Base-by-base conservation (phyloP, 35 echinoderm and acorn worm genomes). In the Lytechinus variegatus region DNA sequence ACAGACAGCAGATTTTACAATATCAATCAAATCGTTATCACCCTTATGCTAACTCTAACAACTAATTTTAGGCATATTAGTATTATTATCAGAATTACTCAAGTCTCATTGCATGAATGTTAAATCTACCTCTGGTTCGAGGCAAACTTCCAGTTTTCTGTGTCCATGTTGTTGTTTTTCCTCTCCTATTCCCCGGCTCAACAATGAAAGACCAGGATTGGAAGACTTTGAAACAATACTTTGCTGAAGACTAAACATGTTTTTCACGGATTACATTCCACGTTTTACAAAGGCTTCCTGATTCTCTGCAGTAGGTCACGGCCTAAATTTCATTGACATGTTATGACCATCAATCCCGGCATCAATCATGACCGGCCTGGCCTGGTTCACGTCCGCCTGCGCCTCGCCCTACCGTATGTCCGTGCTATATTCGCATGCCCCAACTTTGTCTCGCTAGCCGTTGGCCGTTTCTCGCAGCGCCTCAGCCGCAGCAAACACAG, bases 111-210 rank as follows among this genome's bases (percentile, higher is more conserved):
- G 1, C 56, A 13, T 58, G 8, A 89, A 4, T n/a, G n/a, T 94
- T 86, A 54, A 14, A 33, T 71, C 10, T 97, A 98, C 97, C 97
- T 97, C 96, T 24, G 97, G 96, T 96, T 98, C 97, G 3, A 98
- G 91, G 79, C 94, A 98, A 54, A 98, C 97, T 94, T 97, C 96
- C n/a, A 98, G 89, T 61, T 98, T 98, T 87, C 61, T 97, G 27
- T 98, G 97, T 54, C 97, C 96, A 54, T 94, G 56, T 29, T 54
- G 92, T 61, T 91, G n/a, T 72, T 86, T 95, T 86, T 98, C 97
- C 54, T 95, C 95, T 54, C 97, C 97, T 61, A 98, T 95, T 24
- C 97, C 97, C 51, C 97, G 92, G 52, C 96, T 95, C 24, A 97
- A 58, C 60, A 96, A 93, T 52, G 97, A 98, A 52, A 97, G 54